Conservation (phyloP, 2,797 vertebrate species). For the Anisognathus igniventris region DNA sequence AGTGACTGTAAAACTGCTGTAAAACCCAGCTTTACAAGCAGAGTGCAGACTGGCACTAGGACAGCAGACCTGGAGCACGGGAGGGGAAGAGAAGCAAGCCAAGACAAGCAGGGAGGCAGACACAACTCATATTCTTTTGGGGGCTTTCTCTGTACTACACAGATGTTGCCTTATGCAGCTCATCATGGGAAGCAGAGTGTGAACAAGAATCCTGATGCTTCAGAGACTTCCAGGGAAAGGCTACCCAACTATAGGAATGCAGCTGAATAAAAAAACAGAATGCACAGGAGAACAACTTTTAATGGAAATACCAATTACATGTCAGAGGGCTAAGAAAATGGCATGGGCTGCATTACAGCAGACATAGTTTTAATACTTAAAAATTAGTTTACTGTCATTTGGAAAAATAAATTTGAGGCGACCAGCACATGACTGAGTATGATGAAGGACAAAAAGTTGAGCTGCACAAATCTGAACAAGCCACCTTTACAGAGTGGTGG, state of each 20-base stretch:
- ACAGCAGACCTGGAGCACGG: not conserved
- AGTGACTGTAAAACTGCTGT: not conserved
- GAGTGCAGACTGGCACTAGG: not conserved
- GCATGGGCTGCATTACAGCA: not conserved
- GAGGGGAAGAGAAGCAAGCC: not conserved
- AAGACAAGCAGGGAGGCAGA: not conserved
- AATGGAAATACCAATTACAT: not conserved
- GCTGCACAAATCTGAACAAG: not conserved
- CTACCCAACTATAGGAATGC: not conserved
- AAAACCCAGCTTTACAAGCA: not conserved
- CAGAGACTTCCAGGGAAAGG: not conserved
- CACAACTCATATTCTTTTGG: not conserved
- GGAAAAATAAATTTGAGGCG: not conserved
- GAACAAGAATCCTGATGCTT: not conserved
- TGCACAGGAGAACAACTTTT: not conserved
- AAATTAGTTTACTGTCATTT: not conserved
- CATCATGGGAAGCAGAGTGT: not conserved
- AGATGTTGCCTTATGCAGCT: slow-evolving; percentile 16
- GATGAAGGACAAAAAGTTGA: not conserved
- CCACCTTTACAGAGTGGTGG: not conserved
- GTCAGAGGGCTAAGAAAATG: not conserved
- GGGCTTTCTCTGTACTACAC: not conserved
- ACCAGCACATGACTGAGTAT: accelerated
- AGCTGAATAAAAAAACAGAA: not conserved
- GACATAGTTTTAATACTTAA: not conserved